Base-by-base conservation (phyloP, 2,888 invertebrate species). In the Gonocerus acuteangulatus region DNA sequence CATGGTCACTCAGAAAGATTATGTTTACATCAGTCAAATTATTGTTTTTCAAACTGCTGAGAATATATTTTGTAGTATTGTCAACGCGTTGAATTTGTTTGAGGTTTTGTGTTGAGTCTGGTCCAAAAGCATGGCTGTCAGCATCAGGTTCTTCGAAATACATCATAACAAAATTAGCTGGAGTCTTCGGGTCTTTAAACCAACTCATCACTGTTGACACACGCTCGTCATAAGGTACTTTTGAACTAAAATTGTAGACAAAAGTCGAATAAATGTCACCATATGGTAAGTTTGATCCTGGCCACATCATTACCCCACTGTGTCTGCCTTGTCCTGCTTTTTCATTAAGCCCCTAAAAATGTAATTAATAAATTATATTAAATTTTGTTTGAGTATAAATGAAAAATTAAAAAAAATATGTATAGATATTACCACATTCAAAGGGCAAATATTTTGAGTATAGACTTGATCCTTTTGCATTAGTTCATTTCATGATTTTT, bases 101-200 rank as follows among this genome's bases (percentile, higher is more conserved):
- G 34, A 75, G 72, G 22, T 76, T 73, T 52, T 73, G 69, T 1
- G 67, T 63, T 18, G 75, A 73, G 39, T 81, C 75, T 3, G 81
- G 80, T 0, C 84, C 86, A 69, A 75, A 78, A 0, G 69, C 71
- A 72, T 88, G 87, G 0, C 81, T 83, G 61, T 76, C 73, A 11
- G 73, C 74, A 72, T 87, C 88, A 0, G 87, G 87, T 69, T 87
- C 82, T 68, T 85, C 82, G 68, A 84, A 80, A 70, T 87, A 87
- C 44, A 85, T 60, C 73, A 84, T 76, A 1, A 83, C 81, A 57
- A 87, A 74, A 74, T 87, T 87, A 0, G 84, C 82, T 9, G 86
- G 85, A 59, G 76, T 78, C 13, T 69, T 69, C 2, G 76, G 73
- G 72, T 84, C 71, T 15, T 72, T 73, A 52, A 84, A 76, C 85